Base-by-base conservation (phyloP, 2,113 vertebrate genomes). In the Nycticorax nycticorax region DNA sequence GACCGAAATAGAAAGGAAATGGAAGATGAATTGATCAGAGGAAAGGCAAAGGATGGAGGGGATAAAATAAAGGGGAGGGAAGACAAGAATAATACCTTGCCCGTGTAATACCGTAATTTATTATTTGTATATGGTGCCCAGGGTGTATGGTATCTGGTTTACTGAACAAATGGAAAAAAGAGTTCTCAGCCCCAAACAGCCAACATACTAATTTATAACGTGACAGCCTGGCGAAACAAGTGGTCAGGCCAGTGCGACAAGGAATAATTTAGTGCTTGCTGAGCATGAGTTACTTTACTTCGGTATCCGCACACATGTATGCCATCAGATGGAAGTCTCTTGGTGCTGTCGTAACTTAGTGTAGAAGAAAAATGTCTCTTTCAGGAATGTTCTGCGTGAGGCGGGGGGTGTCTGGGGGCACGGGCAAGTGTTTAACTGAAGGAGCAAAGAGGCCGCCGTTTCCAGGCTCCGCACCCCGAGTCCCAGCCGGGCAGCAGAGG, bases 1-100 rank as follows among this genome's bases (percentile, higher is more conserved):
- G 93, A 95, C 92, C 94, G 77, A 95, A 95, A 93, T 69, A 96
- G 89, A 89, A 93, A 84, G 69, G 84, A 86, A 97, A 95, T 93
- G 95, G 93, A 93, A 96, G 90, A 97, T 85, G 7, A 83, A 86
- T 69, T 95, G 96, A 96, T 95, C 85, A 92, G 83, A 78, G 86
- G 62, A 62, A 86, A 72, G 67, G 92, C 67, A 80, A 57, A 64
- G 78, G 69, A 93, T 86, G 76, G 77, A 78, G 57, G 39, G 88
- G 66, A 89, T 95, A 93, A 74, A 94, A 64, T 68, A 75, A 75
- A 62, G 89, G 69, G 73, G 78, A 78, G 35, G 79, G 81, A 89
- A 89, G 83, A 84, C 83, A 79, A 82, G 64, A 91, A 60, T 93
- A 88, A 96, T 92, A 53, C 84, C 57, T 78, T n/a, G 80, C 80